Conservation (phyloP, 2,888 invertebrate species). For the Galeopsomyia nigrocyanea region DNA sequence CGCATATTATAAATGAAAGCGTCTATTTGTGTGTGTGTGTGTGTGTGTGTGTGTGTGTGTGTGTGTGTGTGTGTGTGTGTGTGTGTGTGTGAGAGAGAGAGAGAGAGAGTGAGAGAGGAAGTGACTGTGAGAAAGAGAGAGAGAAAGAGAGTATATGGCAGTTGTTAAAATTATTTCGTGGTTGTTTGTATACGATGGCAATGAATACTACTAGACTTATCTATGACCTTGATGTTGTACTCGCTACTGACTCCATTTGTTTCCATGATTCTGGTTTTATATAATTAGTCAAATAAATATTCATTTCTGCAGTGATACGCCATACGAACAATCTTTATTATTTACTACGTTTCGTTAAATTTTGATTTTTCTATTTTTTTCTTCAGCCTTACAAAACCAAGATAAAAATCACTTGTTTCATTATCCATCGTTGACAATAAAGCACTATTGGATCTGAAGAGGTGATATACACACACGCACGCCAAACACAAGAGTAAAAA, state of each 20-base stretch:
- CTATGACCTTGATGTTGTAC: constrained; percentile 22
- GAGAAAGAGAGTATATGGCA: neutral
- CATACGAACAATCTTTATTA: constrained; percentile 4
- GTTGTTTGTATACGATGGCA: constrained; percentile 20
- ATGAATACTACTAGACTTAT: too few relatives aligned
- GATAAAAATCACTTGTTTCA: too few relatives aligned
- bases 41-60: constrained; percentile 10
- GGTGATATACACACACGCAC: neutral
- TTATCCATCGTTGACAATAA: too few relatives aligned
- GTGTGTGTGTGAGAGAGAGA: constrained; percentile 3
- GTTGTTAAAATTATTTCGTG: neutral
- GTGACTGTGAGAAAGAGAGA: neutral
- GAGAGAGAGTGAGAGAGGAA: neutral
- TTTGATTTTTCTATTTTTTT: neutral
- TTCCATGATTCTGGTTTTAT: constrained; percentile 37
- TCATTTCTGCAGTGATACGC: constrained; percentile 35
- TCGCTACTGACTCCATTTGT: constrained; percentile 28
- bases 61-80: constrained; percentile 2
- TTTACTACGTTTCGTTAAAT: constrained; percentile 2
- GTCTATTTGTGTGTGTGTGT: too few relatives aligned
- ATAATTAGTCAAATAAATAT: constrained; percentile 36
- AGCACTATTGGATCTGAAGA: too few relatives aligned
- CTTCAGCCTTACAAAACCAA: neutral
- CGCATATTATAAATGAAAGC: too few relatives aligned
- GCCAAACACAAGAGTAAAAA: too few relatives aligned